These are phyloP conservation scores for Aquatica leii DNA, from an alignment of 2,888 invertebrate genomes.

Conservation along the genomic window DNA sequence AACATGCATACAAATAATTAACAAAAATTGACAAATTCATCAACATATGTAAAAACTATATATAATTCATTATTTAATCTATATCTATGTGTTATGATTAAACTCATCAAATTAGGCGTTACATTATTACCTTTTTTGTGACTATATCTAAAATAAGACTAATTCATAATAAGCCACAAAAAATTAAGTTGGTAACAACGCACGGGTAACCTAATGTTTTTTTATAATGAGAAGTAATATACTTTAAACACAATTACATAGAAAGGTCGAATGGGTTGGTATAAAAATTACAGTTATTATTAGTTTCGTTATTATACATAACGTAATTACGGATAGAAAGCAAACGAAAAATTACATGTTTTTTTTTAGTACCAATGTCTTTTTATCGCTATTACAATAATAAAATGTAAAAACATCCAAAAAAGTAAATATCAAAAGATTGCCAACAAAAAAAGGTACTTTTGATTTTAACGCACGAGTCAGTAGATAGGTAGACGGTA, in stretches of 20 bases:
- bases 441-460: background rate
- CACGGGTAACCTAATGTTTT: too few species aligned
- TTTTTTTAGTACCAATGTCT: background rate
- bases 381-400: background rate
- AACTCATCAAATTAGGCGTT: too few species aligned
- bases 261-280: slow-evolving; percentile 8
- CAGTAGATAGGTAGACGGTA: slow-evolving; percentile 14
- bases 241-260: background rate
- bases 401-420: background rate
- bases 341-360: background rate
- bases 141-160: too few species aligned
- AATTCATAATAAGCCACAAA: too few species aligned
- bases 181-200: too few species aligned
- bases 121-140: too few species aligned
- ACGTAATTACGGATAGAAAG: slow-evolving; percentile 5
- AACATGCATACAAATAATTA: too few species aligned
- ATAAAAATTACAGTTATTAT: slow-evolving; percentile 7
- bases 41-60: too few species aligned
- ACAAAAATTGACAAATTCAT: too few species aligned
- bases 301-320: background rate
- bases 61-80: too few species aligned
- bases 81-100: too few species aligned
- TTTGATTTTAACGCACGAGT: background rate
- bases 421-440: background rate
- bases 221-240: background rate